Percentiles rank a stretch among this genome's conserved stretches.
Conservation (phyloP, 2,888 invertebrate species). For the Caenorhabditis doughertyi region DNA sequence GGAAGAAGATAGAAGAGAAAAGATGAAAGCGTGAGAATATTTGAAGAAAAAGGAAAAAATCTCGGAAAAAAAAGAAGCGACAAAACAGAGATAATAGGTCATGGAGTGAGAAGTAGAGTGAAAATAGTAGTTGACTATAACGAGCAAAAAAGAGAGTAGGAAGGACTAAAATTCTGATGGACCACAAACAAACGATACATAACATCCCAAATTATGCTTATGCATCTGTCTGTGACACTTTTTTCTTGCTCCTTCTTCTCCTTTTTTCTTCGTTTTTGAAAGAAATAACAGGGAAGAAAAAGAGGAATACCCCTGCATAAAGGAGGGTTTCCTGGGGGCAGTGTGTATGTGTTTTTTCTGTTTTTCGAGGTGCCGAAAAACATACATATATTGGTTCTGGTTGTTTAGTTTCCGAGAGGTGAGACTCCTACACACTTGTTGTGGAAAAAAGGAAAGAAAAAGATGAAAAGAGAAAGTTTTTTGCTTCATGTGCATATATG, state of each 20-base stretch:
- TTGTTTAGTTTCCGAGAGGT: conserved; percentile 50
- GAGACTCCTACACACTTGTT: conserved; percentile 39
- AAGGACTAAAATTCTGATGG: too few relatives aligned
- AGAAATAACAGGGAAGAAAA: conserved; percentile 20
- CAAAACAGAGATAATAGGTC: conserved; percentile 63
- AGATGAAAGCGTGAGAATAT: conserved; percentile 65
- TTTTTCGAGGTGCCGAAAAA: conserved; percentile 47
- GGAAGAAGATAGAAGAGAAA: conserved; percentile 42
- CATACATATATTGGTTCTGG: conserved; percentile 40
- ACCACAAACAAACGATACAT: conserved; percentile 24
- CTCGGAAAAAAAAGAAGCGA: conserved; percentile 51
- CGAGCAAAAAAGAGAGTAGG: conserved; percentile 13
- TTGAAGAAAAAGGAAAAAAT: conserved; percentile 37
- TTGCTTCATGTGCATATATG: conserved; percentile 33
- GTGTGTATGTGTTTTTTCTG: neutral
- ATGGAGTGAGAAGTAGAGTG: conserved; percentile 28
- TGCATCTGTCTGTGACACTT: conserved; percentile 52
- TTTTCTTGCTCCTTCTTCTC: conserved; percentile 6
- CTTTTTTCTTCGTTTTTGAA: neutral
- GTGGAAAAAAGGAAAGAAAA: neutral
- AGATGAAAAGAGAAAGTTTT: conserved; percentile 5
- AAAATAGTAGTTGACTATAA: conserved; percentile 39
- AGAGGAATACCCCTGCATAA: conserved; percentile 29
- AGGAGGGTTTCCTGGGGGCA: neutral
- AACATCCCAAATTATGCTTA: conserved; percentile 53